Evolutionary conservation across 2,797 vertebrate species (phyloP).

Genomic region (Falco concolor): DNA sequence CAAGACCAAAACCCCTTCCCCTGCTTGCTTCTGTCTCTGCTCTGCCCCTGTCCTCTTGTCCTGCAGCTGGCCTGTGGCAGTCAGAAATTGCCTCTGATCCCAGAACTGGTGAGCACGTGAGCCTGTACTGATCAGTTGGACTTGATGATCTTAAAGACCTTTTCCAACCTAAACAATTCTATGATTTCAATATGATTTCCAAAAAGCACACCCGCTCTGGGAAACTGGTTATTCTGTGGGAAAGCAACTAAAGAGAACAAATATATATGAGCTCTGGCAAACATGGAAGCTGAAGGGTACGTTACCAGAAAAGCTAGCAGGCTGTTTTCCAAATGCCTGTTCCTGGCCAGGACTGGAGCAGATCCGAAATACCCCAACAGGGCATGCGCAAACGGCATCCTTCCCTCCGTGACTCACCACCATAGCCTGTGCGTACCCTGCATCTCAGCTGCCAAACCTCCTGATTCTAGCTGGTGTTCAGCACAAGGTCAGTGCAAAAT

Average conservation of each 20-base stretch:
- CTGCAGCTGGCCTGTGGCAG: not conserved
- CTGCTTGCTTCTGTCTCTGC: not conserved
- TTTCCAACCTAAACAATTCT: too few relatives aligned
- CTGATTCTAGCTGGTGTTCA: not conserved
- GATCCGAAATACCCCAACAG: not conserved
- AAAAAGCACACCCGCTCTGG: rapidly evolving
- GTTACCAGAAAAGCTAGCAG: not conserved
- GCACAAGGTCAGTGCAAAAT: not conserved
- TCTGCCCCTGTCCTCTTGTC: not conserved
- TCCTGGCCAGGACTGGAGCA: not conserved
- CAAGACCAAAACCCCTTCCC: not conserved
- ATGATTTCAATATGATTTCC: not conserved
- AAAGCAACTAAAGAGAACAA: not conserved
- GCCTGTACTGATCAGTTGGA: not conserved
- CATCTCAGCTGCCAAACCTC: not conserved
- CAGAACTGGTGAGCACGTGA: not conserved
- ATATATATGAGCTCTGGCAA: too few relatives aligned
- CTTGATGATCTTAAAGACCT: too few relatives aligned
- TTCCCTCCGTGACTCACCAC: not conserved
- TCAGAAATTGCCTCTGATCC: not conserved
- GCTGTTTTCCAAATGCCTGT: not conserved
- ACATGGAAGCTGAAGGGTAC: not conserved
- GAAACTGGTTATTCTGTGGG: not conserved
- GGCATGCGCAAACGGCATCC: not conserved
- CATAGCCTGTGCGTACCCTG: not conserved